Percentiles rank a stretch among this genome's conserved stretches.
phyloP scores from a whole-genome alignment of 2,113 vertebrate genomes.

The Lutjanus erythropterus region DNA sequence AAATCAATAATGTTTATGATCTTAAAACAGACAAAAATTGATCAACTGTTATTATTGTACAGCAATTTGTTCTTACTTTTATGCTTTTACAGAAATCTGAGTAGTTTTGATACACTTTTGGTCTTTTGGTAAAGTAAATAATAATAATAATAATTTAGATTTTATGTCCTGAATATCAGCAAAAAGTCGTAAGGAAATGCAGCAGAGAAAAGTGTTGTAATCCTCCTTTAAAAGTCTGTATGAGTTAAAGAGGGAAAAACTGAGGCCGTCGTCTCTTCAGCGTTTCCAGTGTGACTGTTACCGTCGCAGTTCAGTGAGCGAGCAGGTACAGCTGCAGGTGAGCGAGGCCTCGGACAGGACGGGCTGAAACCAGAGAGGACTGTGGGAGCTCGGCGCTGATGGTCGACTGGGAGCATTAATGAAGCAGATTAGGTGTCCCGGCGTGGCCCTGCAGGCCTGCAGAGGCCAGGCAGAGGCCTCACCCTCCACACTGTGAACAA shows the following conservation, averaged over 20 bases:
- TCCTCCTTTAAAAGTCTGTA: background rate
- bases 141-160: too few species aligned
- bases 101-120: background rate
- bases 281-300: constrained; percentile 34
- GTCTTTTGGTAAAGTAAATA: too few species aligned
- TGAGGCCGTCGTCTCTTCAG: background rate
- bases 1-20: background rate
- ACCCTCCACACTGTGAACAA: too few species aligned
- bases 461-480: constrained; percentile 15
- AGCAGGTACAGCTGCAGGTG: constrained; percentile 62
- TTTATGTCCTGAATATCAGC: background rate
- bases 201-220: background rate
- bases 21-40: background rate
- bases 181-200: background rate
- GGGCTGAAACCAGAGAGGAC: constrained; percentile 79
- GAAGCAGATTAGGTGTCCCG: constrained; percentile 83
- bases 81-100: background rate
- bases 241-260: background rate
- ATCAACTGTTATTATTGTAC: background rate
- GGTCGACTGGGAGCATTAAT: constrained; percentile 83
- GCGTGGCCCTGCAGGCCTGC: constrained; percentile 37
- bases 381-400: constrained; percentile 75
- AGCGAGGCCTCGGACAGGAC: constrained; percentile 29
- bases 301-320: constrained; percentile 30
- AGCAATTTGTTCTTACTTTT: background rate